Percentiles rank a stretch among this genome's conserved stretches.
phyloP scores from a whole-genome alignment of 2,113 vertebrate species.

The Triplophysa tibetana region DNA sequence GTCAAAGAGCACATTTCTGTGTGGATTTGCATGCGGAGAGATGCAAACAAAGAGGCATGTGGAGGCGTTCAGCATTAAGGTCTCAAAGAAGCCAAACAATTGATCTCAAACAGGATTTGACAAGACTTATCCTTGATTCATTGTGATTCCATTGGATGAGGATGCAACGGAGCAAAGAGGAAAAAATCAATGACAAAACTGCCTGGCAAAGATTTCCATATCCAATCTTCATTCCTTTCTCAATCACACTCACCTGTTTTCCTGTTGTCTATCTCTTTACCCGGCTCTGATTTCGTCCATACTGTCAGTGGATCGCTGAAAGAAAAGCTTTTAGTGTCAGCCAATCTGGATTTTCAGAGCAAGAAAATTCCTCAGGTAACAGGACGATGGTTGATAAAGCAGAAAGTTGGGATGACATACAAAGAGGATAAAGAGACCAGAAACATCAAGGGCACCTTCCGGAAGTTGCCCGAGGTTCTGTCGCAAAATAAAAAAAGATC shows the following conservation, averaged over 20 bases:
- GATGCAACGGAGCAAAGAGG: neutral
- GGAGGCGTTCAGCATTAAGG: conserved; percentile 34
- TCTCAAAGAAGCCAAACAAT: conserved; percentile 26
- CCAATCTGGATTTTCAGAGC: conserved; percentile 44
- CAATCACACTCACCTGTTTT: conserved; percentile 46
- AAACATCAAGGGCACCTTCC: conserved; percentile 60
- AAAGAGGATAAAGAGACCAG: conserved; percentile 32
- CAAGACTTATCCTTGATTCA: conserved; percentile 9
- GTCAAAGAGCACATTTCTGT: conserved; percentile 34
- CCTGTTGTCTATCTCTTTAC: conserved; percentile 49
- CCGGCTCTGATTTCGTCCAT: conserved; percentile 45
- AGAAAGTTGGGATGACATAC: conserved; percentile 45
- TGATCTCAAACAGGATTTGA: conserved; percentile 23
- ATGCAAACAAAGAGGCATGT: conserved; percentile 18
- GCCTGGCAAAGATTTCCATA: conserved; percentile 2
- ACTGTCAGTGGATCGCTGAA: conserved; percentile 41
- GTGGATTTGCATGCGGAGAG: neutral
- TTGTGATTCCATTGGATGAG: conserved; percentile 3
- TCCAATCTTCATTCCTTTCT: conserved; percentile 46
- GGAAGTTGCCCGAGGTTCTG: conserved; percentile 41
- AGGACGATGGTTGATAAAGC: conserved; percentile 32
- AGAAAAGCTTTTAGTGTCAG: conserved; percentile 51
- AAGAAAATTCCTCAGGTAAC: conserved; percentile 44
- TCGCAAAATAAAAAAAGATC: conserved; percentile 20
- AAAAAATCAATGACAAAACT: conserved; percentile 31